These are phyloP conservation scores for Thereva unica DNA, from an alignment of 2,888 invertebrate genomes.

Conservation along the genomic window DNA sequence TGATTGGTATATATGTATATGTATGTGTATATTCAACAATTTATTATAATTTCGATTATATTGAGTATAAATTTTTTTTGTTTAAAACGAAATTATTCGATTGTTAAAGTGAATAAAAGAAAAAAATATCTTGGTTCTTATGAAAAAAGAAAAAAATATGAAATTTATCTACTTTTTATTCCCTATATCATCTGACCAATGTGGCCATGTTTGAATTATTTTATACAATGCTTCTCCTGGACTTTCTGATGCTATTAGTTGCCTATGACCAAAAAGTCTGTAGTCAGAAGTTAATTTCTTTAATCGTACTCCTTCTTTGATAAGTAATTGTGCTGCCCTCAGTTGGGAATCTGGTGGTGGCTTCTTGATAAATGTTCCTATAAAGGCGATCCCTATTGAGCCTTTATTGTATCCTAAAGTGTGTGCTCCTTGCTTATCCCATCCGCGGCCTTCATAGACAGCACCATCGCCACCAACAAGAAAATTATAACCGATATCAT, in stretches of 20 bases:
- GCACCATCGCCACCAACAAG: slow-evolving; percentile 78
- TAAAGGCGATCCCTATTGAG: slow-evolving; percentile 73
- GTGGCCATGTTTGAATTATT: slow-evolving; percentile 69
- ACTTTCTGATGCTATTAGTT: slow-evolving; percentile 68
- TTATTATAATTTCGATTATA: too few relatives aligned
- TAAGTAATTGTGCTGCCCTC: slow-evolving; percentile 64
- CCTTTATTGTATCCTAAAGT: slow-evolving; percentile 67
- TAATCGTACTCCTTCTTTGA: slow-evolving; percentile 65
- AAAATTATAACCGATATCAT: slow-evolving; percentile 78
- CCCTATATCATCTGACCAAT: slow-evolving; percentile 54
- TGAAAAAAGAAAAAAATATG: too few relatives aligned
- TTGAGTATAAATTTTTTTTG: too few relatives aligned
- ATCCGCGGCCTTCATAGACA: slow-evolving; percentile 74
- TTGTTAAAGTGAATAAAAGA: too few relatives aligned
- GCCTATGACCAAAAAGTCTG: slow-evolving; percentile 70
- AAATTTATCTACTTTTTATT: too few relatives aligned
- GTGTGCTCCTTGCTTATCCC: slow-evolving; percentile 74
- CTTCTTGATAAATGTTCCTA: slow-evolving; percentile 68
- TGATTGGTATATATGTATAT: too few relatives aligned
- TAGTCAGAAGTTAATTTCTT: slow-evolving; percentile 68
- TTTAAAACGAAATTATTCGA: too few relatives aligned
- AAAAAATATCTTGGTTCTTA: too few relatives aligned
- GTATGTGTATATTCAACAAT: too few relatives aligned
- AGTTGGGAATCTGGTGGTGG: slow-evolving; percentile 63
- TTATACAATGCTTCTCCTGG: slow-evolving; percentile 69